phyloP scores from a whole-genome alignment of 2,888 invertebrate genomes.

The Hermodice carunculata region DNA sequence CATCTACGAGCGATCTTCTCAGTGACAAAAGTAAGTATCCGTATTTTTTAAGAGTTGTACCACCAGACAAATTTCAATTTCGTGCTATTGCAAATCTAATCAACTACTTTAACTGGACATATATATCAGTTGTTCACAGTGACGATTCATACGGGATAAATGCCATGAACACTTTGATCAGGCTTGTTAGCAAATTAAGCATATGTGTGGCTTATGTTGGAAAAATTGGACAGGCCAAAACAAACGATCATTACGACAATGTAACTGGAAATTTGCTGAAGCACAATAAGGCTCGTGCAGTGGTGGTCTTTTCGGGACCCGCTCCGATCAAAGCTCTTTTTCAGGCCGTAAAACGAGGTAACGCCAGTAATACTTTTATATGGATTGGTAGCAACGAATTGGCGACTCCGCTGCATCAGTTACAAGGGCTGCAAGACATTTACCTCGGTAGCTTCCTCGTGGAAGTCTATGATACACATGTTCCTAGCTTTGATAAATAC shows the following conservation, averaged over 20 bases:
- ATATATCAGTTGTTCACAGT: conserved; percentile 82
- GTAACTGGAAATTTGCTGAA: conserved; percentile 26
- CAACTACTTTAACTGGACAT: conserved; percentile 77
- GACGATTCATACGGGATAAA: conserved; percentile 73
- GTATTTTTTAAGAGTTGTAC: conserved; percentile 58
- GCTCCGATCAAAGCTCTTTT: conserved; percentile 47
- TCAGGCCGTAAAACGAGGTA: conserved; percentile 38
- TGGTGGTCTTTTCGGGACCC: conserved; percentile 57
- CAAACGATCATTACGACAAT: conserved; percentile 19
- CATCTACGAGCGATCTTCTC: conserved; percentile 54
- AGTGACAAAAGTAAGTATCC: conserved; percentile 57
- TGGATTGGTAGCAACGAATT: conserved; percentile 62
- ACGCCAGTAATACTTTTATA: conserved; percentile 48
- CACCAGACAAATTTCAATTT: conserved; percentile 59
- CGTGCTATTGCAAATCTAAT: conserved; percentile 52
- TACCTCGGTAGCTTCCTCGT: conserved; percentile 47
- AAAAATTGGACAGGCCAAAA: conserved; percentile 24
- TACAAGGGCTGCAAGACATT: conserved; percentile 40
- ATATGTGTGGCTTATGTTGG: conserved; percentile 51
- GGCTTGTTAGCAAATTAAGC: conserved; percentile 21
- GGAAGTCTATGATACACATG: conserved; percentile 16
- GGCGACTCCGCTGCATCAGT: conserved; percentile 38
- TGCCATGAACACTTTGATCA: conserved; percentile 44
- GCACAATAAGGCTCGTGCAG: conserved; percentile 44
- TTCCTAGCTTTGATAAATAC: conserved; percentile 44